Evolutionary conservation across 2,113 vertebrate genomes (phyloP).

Genomic region (Leucopternis melanops): DNA sequence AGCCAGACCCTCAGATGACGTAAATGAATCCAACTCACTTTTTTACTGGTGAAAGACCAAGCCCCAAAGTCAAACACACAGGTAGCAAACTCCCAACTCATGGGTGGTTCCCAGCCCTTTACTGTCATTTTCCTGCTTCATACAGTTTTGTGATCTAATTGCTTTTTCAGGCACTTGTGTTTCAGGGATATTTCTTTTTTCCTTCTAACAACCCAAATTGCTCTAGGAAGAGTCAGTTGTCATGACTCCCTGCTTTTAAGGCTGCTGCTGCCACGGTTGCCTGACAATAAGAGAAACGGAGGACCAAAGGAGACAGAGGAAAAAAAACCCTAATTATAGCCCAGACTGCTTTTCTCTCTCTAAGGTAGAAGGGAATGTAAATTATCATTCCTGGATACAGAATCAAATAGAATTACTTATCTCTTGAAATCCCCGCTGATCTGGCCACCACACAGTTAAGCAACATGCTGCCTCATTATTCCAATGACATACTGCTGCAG

Average conservation of each 20-base stretch:
- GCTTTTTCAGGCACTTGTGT: neutral
- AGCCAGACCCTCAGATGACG: neutral
- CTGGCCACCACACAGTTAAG: conserved; percentile 6
- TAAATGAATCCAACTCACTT: neutral
- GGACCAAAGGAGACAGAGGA: neutral
- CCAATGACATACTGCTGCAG: neutral
- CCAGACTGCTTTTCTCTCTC: neutral
- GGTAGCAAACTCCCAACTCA: neutral
- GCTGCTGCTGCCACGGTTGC: neutral
- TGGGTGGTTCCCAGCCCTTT: neutral
- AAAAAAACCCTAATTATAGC: neutral
- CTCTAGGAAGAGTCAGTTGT: neutral
- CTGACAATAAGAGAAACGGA: neutral
- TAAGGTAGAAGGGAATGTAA: neutral
- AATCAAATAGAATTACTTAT: conserved; percentile 56
- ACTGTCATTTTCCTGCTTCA: neutral
- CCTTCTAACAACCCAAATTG: neutral
- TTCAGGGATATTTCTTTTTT: neutral
- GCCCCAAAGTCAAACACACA: neutral
- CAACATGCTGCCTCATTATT: conserved; percentile 32
- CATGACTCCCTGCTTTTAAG: conserved; percentile 44
- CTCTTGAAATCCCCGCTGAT: conserved; percentile 50
- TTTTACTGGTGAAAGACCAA: neutral
- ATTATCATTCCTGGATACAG: conserved; percentile 26
- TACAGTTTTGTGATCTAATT: neutral